phyloP scores from a whole-genome alignment of 30 jellyfish, hydroid and myxozoan species.

The Nemopilema nomurai region DNA sequence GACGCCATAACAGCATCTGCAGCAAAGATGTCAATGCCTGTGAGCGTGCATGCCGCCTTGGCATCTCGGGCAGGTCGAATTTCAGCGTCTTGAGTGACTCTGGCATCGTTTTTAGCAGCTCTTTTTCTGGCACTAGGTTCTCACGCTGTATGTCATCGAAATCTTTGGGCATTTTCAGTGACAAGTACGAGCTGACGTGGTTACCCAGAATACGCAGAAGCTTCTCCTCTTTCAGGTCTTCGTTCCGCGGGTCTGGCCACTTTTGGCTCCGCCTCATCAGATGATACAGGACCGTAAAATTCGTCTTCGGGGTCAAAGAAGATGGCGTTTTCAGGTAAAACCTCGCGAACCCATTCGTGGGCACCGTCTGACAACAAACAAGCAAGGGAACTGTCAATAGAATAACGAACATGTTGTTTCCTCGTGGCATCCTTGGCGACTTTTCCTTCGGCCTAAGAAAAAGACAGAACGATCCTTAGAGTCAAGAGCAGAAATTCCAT shows the following conservation, averaged over 20 bases:
- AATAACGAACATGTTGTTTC: conserved; percentile 25
- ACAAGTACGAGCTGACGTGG: conserved; percentile 28
- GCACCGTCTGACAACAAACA: conserved; percentile 58
- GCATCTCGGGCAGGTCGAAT: conserved; percentile 30
- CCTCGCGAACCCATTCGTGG: conserved; percentile 44
- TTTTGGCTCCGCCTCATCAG: conserved; percentile 52
- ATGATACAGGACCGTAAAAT: conserved; percentile 63
- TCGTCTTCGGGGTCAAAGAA: conserved; percentile 34
- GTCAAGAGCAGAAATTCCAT: neutral
- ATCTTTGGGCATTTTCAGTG: conserved; percentile 51
- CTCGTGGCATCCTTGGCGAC: conserved; percentile 21
- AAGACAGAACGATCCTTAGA: neutral
- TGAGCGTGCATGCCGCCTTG: conserved; percentile 59
- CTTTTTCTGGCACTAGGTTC: conserved; percentile 45
- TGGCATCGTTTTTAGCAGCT: conserved; percentile 60
- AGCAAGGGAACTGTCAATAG: conserved; percentile 37
- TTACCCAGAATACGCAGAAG: conserved; percentile 59
- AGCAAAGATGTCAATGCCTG: conserved; percentile 45
- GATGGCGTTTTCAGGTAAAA: conserved; percentile 61
- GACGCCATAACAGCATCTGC: conserved; percentile 60
- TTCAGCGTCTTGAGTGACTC: conserved; percentile 28
- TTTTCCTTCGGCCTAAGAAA: conserved; percentile 3
- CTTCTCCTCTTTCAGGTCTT: conserved; percentile 36
- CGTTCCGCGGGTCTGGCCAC: conserved; percentile 71
- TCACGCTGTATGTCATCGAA: conserved; percentile 16